Percentiles rank a stretch among this genome's conserved stretches.
Evolutionary conservation across 2,888 invertebrate species (phyloP).

Genomic region (Emmelina monodactyla): DNA sequence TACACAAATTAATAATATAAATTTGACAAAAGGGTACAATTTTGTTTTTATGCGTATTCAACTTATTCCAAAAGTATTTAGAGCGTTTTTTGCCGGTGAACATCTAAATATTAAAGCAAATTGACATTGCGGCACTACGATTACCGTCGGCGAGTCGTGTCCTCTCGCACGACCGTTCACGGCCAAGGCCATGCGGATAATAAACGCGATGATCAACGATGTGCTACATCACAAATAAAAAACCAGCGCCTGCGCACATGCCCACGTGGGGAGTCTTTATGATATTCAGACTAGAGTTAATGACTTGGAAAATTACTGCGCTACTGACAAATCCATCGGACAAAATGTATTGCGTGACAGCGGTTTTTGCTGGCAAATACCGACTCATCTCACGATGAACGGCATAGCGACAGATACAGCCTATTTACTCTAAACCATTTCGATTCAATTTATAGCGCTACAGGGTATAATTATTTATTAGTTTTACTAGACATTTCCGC

Average conservation of each 20-base stretch:
- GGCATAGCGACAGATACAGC: too few relatives aligned
- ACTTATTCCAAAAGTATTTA: neutral
- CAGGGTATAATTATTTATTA: too few relatives aligned
- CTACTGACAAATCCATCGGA: conserved; percentile 28
- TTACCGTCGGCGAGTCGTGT: conserved; percentile 24
- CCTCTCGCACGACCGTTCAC: conserved; percentile 53
- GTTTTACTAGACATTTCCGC: too few relatives aligned
- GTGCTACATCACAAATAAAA: conserved; percentile 37
- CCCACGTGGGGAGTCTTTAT: conserved; percentile 53
- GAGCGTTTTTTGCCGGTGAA: neutral
- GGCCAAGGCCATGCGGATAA: conserved; percentile 60
- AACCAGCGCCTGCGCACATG: conserved; percentile 30
- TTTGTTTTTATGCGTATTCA: too few relatives aligned
- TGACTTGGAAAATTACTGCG: conserved; percentile 50
- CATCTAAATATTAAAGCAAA: neutral
- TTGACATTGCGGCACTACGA: neutral
- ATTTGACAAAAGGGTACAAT: too few relatives aligned
- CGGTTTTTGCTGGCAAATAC: too few relatives aligned
- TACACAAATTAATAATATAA: too few relatives aligned
- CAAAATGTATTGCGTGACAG: conserved; percentile 32
- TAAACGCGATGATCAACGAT: conserved; percentile 55
- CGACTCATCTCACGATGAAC: too few relatives aligned
- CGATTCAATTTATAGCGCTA: too few relatives aligned
- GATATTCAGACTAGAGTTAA: conserved; percentile 44
- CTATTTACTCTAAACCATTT: too few relatives aligned